Evolutionary conservation across 2,113 vertebrate genomes (phyloP).

Genomic region (Hemicordylus capensis): DNA sequence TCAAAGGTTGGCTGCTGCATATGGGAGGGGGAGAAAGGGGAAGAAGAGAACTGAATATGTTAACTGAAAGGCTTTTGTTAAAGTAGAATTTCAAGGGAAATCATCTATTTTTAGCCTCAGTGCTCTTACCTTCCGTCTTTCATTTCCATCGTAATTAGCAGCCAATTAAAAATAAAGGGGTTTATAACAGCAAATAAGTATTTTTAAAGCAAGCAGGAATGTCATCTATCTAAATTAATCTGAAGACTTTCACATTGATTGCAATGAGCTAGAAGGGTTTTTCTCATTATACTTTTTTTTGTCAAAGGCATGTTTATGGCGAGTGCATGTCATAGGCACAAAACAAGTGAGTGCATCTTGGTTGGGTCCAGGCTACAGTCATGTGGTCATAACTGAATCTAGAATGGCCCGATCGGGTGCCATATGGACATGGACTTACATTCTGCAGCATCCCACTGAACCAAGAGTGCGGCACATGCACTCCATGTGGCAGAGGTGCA

Average conservation of each 20-base stretch:
- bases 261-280: background rate
- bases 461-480: too few relatives aligned
- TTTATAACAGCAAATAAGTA: background rate
- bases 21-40: background rate
- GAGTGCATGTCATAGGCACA: background rate
- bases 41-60: background rate
- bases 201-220: constrained; percentile 19
- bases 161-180: constrained; percentile 16
- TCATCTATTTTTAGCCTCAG: background rate
- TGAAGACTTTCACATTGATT: background rate
- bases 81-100: background rate
- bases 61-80: background rate
- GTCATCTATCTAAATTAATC: constrained; percentile 7
- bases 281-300: background rate
- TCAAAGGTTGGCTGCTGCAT: constrained; percentile 28
- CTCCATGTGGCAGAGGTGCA: too few relatives aligned
- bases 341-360: background rate
- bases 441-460: too few relatives aligned
- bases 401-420: background rate
- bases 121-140: background rate
- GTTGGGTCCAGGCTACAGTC: background rate
- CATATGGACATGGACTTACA: background rate
- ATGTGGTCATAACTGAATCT: background rate
- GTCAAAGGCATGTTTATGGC: background rate
- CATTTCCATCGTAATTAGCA: background rate